A percentile compares a stretch with the other conserved stretches of the same genome.
Evolutionary conservation across 2,113 vertebrate species (phyloP).

Genomic region (Geococcyx californianus): DNA sequence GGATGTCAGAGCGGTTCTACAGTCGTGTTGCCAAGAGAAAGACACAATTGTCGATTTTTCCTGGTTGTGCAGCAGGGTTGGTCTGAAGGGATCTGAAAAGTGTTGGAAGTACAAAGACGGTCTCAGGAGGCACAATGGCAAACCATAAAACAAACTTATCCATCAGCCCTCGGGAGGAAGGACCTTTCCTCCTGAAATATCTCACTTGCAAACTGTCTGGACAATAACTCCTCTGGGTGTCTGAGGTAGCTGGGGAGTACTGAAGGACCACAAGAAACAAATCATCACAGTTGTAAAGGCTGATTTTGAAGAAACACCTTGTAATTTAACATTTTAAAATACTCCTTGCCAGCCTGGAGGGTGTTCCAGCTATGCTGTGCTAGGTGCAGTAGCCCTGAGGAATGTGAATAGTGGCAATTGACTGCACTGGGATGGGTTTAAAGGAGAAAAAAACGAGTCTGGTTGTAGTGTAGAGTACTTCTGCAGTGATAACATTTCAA

Average conservation of each 20-base stretch:
- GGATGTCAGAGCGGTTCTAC: neutral
- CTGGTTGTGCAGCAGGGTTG: neutral
- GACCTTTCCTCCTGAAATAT: neutral
- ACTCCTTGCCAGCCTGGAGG: too few relatives aligned
- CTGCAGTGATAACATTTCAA: too few relatives aligned
- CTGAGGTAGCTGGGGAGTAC: neutral
- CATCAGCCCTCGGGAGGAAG: neutral
- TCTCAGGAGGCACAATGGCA: neutral
- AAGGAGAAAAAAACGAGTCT: neutral
- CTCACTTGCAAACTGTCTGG: neutral
- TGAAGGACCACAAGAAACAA: neutral
- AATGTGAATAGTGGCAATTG: neutral
- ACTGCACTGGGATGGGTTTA: neutral
- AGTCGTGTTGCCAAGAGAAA: neutral
- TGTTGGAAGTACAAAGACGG: neutral
- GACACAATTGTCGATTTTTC: neutral
- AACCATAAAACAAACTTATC: too few relatives aligned
- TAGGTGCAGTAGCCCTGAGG: neutral
- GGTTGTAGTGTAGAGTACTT: neutral
- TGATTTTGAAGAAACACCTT: neutral
- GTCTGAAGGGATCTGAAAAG: neutral
- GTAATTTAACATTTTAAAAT: neutral
- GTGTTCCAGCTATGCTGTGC: too few relatives aligned
- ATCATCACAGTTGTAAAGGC: neutral
- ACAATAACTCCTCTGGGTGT: rapidly evolving